Conservation (phyloP, 2,888 invertebrate species). For the Holacanthella duospinosa region DNA sequence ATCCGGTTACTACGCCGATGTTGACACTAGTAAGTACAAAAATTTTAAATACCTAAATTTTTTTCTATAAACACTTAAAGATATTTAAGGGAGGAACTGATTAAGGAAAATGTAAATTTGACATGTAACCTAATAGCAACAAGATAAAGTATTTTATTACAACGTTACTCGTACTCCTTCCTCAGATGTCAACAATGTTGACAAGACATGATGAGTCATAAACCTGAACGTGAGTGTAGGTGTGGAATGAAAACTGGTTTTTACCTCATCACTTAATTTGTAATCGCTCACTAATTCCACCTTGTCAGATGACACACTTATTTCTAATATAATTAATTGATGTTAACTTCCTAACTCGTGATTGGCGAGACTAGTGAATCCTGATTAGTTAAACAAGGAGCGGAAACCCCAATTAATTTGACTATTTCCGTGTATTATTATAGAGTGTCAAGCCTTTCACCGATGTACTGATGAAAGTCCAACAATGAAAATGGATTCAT, state of each 20-base stretch:
- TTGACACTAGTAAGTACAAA: constrained; percentile 46
- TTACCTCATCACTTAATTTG: background rate
- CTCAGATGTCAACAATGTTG: no score
- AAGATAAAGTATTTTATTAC: no score
- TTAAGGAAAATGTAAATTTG: background rate
- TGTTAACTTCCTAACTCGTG: no score
- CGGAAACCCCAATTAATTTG: background rate
- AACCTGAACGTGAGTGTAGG: no score
- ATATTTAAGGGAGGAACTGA: background rate
- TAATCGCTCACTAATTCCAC: background rate
- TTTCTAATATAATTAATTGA: no score
- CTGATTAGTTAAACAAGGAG: no score
- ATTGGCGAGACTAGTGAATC: no score
- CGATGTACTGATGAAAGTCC: constrained; percentile 49
- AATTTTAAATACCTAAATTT: no score
- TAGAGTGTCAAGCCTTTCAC: constrained; percentile 55
- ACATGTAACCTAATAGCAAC: background rate
- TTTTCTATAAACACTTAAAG: no score
- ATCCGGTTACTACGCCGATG: constrained; percentile 32
- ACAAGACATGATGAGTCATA: no score
- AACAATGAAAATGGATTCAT: constrained; percentile 46
- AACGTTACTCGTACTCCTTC: no score
- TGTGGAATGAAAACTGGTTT: no score
- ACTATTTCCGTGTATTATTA: background rate
- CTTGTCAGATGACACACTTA: background rate